phyloP scores from a whole-genome alignment of 2,113 vertebrate genomes.

The Tragelaphus scriptus region DNA sequence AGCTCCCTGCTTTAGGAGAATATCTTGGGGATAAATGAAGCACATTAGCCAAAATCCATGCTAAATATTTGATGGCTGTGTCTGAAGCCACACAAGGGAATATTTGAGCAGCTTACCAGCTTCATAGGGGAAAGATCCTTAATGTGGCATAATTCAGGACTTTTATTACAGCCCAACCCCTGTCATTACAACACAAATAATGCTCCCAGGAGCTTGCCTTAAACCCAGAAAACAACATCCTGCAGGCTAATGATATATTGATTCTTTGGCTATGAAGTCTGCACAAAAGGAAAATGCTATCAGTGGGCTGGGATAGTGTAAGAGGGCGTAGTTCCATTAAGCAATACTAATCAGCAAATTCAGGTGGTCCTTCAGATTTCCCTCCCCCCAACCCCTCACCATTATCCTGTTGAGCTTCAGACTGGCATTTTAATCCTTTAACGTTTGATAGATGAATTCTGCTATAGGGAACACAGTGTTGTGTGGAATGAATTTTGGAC shows the following conservation, averaged over 20 bases:
- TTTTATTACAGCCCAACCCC: constrained; percentile 41
- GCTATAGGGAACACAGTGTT: background rate
- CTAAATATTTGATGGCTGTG: constrained; percentile 67
- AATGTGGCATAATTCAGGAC: constrained; percentile 58
- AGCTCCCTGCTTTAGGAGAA: constrained; percentile 20
- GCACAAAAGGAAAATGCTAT: constrained; percentile 29
- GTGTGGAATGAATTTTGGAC: background rate
- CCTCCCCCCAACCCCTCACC: background rate
- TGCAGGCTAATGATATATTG: constrained; percentile 51
- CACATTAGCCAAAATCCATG: constrained; percentile 41
- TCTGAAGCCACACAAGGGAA: constrained; percentile 52
- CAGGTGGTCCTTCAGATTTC: background rate
- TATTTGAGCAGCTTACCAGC: constrained; percentile 51
- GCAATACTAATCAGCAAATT: constrained; percentile 19
- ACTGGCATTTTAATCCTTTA: background rate
- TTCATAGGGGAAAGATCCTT: constrained; percentile 20
- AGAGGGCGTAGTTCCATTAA: background rate
- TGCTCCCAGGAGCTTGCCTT: constrained; percentile 29
- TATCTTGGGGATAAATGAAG: constrained; percentile 42
- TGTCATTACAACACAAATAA: constrained; percentile 47
- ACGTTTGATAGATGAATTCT: background rate
- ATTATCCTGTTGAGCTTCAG: background rate
- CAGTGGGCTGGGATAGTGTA: background rate
- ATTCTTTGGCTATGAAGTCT: constrained; percentile 38
- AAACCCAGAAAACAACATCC: constrained; percentile 37